These are phyloP conservation scores for Rhizomys pruinosus DNA, from an alignment of 2,113 vertebrate species.

Conservation along the genomic window DNA sequence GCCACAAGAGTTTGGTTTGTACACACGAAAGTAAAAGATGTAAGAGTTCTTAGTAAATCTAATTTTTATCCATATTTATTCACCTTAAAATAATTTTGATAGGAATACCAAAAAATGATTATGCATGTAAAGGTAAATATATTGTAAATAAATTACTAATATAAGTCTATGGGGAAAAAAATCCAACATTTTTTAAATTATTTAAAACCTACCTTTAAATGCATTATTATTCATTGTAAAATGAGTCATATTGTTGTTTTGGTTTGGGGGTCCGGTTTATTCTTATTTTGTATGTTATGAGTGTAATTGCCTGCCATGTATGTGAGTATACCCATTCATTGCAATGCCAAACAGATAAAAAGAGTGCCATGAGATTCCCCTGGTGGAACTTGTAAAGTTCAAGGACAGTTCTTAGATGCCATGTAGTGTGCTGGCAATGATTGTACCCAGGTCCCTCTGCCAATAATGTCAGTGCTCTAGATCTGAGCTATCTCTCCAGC, in stretches of 20 bases:
- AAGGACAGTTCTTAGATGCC: too few species aligned
- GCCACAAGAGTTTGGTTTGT: not conserved
- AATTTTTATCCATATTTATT: conserved; percentile 16
- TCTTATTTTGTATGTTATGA: too few species aligned
- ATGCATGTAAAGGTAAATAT: not conserved
- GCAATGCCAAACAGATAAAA: too few species aligned
- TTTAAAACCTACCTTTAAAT: not conserved
- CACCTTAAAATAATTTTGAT: conserved; percentile 26
- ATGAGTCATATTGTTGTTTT: not conserved
- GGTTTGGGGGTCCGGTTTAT: too few species aligned
- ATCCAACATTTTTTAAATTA: conserved; percentile 6
- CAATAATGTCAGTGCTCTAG: too few species aligned
- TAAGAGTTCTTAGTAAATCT: not conserved
- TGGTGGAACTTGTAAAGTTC: too few species aligned
- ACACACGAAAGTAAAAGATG: not conserved
- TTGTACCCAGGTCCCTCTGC: too few species aligned
- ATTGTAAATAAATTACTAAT: conserved; percentile 9
- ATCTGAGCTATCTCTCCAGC: too few species aligned
- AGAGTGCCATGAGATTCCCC: too few species aligned
- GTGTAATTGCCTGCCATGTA: too few species aligned
- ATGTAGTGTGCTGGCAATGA: too few species aligned
- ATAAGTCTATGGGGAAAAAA: conserved; percentile 36
- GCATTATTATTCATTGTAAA: conserved; percentile 4
- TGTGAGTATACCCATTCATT: too few species aligned
- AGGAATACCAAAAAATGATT: conserved; percentile 10